Evolutionary conservation across 2,888 invertebrate species (phyloP), one percentile per base, ranked within the genome.

Genomic region (Cabera pusaria): DNA sequence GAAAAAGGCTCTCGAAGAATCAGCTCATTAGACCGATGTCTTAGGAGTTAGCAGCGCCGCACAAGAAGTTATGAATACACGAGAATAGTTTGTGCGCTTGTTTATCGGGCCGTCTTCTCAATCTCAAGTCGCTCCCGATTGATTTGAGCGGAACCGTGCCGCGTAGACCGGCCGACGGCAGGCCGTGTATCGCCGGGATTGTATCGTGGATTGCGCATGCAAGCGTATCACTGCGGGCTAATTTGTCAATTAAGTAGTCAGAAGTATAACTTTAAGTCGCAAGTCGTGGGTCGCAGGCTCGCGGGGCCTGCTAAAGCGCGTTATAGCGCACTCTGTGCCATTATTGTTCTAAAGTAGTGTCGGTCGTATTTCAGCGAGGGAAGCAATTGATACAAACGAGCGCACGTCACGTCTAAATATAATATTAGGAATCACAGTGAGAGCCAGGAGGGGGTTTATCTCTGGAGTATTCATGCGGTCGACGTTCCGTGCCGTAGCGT

Each of bases 401-500:
- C 83, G 77, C 76, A 77, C 86, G 88, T 88, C 88, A 87, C 79
- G 86, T 87, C 88, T 88, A 88, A 87, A 88, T 88, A 88, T 88
- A 88, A 88, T 88, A 88, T 88, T 88, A 87, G 86, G 88, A 88
- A 88, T 87, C 88, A 82, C 88, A 84, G 86, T 88, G 86, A 83
- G 81, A 77, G 88, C 88, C 88, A 87, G 88, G 88, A 82, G 71
- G 67, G 71, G 67, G 72, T 64, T 60, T 56, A 71, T 64, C 59
- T 61, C 59, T 65, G 60, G 57, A 65, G 67, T 64, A 72, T 66
- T 68, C n/a, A n/a, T n/a, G n/a, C 54, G 48, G 60, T 56, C 57
- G 55, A 28, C n/a, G n/a, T n/a, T n/a, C n/a, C n/a, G n/a, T n/a
- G 7, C 22, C 11, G n/a, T 10, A n/a, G 38, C 39, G 46, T 29